Evolutionary conservation across 2,113 vertebrate species (phyloP).

Genomic region (Gasterosteus aculeatus): DNA sequence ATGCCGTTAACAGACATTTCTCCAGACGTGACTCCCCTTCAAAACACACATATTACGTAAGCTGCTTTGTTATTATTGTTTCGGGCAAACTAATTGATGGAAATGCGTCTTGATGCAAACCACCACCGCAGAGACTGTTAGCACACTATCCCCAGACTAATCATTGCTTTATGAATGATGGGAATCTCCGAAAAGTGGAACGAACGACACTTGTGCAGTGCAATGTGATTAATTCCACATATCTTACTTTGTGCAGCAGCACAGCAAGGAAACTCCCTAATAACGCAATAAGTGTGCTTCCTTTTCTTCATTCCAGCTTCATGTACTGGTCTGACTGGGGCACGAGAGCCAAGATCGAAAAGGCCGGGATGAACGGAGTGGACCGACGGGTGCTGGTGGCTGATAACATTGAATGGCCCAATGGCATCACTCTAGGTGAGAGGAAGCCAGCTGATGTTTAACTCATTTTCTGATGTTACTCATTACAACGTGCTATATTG

Average conservation of each 20-base stretch:
- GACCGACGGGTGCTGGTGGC: constrained; percentile 91
- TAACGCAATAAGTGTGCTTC: constrained; percentile 2
- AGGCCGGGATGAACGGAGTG: constrained; percentile 93
- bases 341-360: constrained; percentile 93
- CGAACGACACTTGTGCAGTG: not conserved
- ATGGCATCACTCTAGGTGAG: constrained; percentile 94
- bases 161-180: not conserved
- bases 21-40: not conserved
- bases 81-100: not conserved
- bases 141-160: not conserved
- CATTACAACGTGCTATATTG: not conserved
- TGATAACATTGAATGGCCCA: constrained; percentile 96
- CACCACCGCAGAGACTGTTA: not conserved
- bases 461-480: not conserved
- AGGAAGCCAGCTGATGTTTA: not conserved
- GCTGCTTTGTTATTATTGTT: not conserved
- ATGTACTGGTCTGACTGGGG: constrained; percentile 99
- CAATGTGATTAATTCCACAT: not conserved
- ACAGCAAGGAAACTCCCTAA: not conserved
- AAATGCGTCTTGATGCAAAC: not conserved
- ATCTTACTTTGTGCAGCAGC: not conserved
- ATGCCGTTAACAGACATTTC: not conserved
- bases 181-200: not conserved
- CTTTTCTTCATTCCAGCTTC: constrained; percentile 81
- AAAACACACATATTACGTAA: not conserved